phyloP scores from a whole-genome alignment of 1,140 invertebrate genomes.

The Trichoplusia ni region DNA sequence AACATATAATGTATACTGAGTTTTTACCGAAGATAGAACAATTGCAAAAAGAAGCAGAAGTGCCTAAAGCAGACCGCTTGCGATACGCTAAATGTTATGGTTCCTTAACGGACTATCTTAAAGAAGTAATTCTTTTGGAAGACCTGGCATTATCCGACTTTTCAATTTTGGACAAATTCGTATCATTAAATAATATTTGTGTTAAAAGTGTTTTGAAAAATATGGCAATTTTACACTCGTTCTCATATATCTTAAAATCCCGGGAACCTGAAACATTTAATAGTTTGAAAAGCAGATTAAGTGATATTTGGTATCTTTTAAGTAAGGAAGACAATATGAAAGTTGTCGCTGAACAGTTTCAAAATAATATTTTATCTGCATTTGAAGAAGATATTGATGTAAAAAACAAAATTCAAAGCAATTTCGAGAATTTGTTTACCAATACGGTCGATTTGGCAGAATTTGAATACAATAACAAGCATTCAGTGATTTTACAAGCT shows the following conservation, averaged over 20 bases:
- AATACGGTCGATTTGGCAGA: not conserved
- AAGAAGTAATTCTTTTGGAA: constrained; percentile 81
- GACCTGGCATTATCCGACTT: constrained; percentile 77
- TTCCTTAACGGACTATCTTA: constrained; percentile 50
- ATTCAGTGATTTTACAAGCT: constrained; percentile 32
- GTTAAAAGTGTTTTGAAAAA: constrained; percentile 72
- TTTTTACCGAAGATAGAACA: constrained; percentile 55
- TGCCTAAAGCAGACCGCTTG: constrained; percentile 48
- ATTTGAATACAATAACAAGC: not conserved
- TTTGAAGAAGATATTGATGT: not conserved
- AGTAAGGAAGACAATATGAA: not conserved
- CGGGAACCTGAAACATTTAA: constrained; percentile 57
- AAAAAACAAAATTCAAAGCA: not conserved
- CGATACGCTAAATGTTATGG: constrained; percentile 66
- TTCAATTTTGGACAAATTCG: constrained; percentile 71
- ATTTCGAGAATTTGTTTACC: too few species aligned
- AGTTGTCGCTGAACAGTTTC: not conserved
- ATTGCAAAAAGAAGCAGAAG: constrained; percentile 53
- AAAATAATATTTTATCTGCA: not conserved
- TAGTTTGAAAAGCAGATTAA: constrained; percentile 12
- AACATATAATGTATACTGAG: constrained; percentile 6
- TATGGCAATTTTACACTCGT: constrained; percentile 81
- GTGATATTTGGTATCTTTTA: not conserved
- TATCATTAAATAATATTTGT: constrained; percentile 71
- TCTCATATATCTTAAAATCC: constrained; percentile 76